phyloP scores from a whole-genome alignment of 2,888 invertebrate genomes.

The Oscheius sp. region DNA sequence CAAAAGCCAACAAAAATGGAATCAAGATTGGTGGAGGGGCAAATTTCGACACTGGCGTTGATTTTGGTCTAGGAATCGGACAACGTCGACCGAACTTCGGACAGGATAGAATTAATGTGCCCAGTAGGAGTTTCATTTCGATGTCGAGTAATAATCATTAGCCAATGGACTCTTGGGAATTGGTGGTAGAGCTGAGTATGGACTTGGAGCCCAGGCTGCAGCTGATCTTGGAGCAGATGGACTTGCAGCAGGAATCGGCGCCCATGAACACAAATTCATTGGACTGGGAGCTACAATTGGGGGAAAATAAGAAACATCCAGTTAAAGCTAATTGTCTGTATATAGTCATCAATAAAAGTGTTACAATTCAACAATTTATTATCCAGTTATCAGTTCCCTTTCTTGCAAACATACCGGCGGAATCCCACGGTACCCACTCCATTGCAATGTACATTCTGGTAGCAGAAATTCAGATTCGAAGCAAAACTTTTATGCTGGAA shows the following conservation, averaged over 20 bases:
- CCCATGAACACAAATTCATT: slow-evolving; percentile 3
- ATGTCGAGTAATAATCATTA: too few relatives aligned
- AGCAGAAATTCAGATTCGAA: too few relatives aligned
- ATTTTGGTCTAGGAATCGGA: slow-evolving; percentile 10
- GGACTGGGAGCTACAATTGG: slow-evolving; percentile 9
- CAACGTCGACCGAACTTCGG: background rate
- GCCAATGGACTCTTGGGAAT: background rate
- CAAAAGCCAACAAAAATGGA: slow-evolving; percentile 1
- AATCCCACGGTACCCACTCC: too few relatives aligned
- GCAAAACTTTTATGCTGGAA: too few relatives aligned
- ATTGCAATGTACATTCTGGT: too few relatives aligned
- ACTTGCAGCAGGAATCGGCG: slow-evolving; percentile 1
- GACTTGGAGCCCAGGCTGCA: background rate
- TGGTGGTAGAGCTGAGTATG: slow-evolving; percentile 10
- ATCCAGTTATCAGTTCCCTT: background rate
- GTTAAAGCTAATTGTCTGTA: background rate
- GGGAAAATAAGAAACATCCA: background rate
- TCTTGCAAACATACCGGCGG: too few relatives aligned
- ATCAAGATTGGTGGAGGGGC: slow-evolving; percentile 12
- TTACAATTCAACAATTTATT: background rate
- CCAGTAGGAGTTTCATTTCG: background rate
- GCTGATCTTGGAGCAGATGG: background rate
- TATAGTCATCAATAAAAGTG: background rate
- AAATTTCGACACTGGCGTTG: background rate
- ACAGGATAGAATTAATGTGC: background rate